phyloP scores from a whole-genome alignment of 2,888 invertebrate genomes.

The Leptinotarsa peninsularis region DNA sequence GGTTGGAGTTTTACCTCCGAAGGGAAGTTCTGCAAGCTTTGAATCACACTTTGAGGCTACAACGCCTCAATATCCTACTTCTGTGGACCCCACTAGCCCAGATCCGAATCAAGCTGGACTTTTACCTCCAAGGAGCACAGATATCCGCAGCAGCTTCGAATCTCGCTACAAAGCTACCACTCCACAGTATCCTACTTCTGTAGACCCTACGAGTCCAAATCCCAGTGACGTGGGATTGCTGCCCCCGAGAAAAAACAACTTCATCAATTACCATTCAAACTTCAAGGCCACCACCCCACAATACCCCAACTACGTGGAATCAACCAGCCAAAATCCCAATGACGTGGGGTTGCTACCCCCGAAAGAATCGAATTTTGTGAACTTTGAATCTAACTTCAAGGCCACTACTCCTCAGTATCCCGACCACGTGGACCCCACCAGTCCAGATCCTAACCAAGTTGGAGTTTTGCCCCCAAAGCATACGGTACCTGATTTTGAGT shows the following conservation, averaged over 20 bases:
- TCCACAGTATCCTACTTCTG: conserved; percentile 55
- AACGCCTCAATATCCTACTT: conserved; percentile 55
- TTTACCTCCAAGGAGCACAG: conserved; percentile 47
- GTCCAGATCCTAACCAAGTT: conserved; percentile 50
- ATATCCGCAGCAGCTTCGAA: neutral
- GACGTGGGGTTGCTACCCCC: conserved; percentile 46
- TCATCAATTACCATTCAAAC: conserved; percentile 47
- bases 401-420: conserved; percentile 58
- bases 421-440: conserved; percentile 52
- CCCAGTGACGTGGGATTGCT: conserved; percentile 53
- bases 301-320: conserved; percentile 50
- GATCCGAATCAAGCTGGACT: conserved; percentile 52
- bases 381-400: conserved; percentile 53
- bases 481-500: conserved; percentile 41
- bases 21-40: conserved; percentile 47
- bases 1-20: conserved; percentile 52
- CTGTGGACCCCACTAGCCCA: conserved; percentile 54
- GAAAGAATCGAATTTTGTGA: conserved; percentile 38
- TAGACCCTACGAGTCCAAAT: conserved; percentile 52
- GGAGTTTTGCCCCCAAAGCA: conserved; percentile 53
- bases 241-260: conserved; percentile 45
- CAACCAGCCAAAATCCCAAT: conserved; percentile 44
- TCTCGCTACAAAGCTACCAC: conserved; percentile 53
- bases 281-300: conserved; percentile 56
- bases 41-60: conserved; percentile 54